phyloP scores from a whole-genome alignment of 2,113 vertebrate species.

The Glareola pratincola region DNA sequence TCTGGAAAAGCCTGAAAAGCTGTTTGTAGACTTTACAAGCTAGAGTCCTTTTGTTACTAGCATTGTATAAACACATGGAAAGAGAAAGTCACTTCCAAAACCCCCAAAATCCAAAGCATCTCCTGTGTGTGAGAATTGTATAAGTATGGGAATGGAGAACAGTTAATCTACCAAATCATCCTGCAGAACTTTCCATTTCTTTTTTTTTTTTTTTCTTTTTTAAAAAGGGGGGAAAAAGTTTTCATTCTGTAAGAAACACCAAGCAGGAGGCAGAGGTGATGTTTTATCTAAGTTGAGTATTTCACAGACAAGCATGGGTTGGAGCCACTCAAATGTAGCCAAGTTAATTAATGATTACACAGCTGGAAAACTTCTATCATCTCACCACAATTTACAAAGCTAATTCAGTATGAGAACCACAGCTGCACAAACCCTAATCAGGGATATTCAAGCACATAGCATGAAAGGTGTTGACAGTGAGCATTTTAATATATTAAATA shows the following conservation, averaged over 20 bases:
- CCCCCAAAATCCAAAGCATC: not conserved
- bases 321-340: constrained; percentile 45
- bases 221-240: not conserved
- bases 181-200: not conserved
- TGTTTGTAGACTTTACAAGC: not conserved
- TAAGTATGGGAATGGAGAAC: not conserved
- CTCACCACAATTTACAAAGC: constrained; percentile 57
- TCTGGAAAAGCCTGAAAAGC: not conserved
- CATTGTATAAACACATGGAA: not conserved
- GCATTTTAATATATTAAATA: constrained; percentile 32
- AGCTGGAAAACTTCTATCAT: constrained; percentile 66
- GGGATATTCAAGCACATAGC: constrained; percentile 47
- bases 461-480: constrained; percentile 53
- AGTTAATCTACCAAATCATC: not conserved
- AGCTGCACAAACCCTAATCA: constrained; percentile 56
- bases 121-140: not conserved
- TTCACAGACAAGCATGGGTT: constrained; percentile 30
- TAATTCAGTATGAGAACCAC: constrained; percentile 55
- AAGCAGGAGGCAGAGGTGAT: not conserved
- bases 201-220: not conserved
- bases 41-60: not conserved
- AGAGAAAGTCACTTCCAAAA: not conserved
- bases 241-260: not conserved
- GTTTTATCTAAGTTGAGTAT: constrained; percentile 3
- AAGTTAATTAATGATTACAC: constrained; percentile 69